Evolutionary conservation across 2,797 vertebrate species (phyloP).

Genomic region (Petrocephalus sullivani): DNA sequence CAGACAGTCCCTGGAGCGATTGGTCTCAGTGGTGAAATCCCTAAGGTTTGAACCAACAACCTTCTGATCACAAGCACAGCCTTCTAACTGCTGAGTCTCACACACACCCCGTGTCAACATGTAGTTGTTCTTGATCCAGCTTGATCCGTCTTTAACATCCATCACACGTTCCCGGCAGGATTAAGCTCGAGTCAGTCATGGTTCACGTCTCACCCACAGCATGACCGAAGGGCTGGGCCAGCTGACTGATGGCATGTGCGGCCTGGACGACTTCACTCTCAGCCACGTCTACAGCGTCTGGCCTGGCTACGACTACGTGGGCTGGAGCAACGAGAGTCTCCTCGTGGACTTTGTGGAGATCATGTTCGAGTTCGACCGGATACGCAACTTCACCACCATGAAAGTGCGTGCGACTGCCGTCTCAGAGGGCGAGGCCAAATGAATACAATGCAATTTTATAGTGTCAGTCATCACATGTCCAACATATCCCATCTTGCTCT

Average conservation of each 20-base stretch:
- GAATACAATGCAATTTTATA: neutral
- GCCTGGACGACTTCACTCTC: slow-evolving; percentile 83
- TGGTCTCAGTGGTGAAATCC: neutral
- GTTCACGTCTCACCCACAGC: slow-evolving; percentile 52
- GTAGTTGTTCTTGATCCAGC: neutral
- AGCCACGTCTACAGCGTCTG: slow-evolving; percentile 86
- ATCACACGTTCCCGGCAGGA: neutral
- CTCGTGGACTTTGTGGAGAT: slow-evolving; percentile 81
- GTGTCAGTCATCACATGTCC: neutral
- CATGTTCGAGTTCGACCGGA: slow-evolving; percentile 91
- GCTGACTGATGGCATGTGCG: slow-evolving; percentile 86
- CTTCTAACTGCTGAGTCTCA: neutral
- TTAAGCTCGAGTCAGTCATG: neutral
- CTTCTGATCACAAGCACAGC: neutral
- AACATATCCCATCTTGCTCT: neutral
- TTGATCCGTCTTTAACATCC: neutral
- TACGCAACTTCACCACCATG: slow-evolving; percentile 93
- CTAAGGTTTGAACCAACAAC: neutral
- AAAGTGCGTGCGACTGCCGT: slow-evolving; percentile 63
- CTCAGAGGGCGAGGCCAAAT: neutral
- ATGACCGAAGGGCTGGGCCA: slow-evolving; percentile 97
- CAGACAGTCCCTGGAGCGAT: neutral
- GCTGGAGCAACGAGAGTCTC: slow-evolving; percentile 88
- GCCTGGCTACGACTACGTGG: slow-evolving; percentile 93
- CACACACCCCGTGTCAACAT: neutral